Percentiles rank a stretch among this genome's conserved stretches.
phyloP scores from a whole-genome alignment of 2,113 vertebrate genomes.

The Gorsachius goisagi region DNA sequence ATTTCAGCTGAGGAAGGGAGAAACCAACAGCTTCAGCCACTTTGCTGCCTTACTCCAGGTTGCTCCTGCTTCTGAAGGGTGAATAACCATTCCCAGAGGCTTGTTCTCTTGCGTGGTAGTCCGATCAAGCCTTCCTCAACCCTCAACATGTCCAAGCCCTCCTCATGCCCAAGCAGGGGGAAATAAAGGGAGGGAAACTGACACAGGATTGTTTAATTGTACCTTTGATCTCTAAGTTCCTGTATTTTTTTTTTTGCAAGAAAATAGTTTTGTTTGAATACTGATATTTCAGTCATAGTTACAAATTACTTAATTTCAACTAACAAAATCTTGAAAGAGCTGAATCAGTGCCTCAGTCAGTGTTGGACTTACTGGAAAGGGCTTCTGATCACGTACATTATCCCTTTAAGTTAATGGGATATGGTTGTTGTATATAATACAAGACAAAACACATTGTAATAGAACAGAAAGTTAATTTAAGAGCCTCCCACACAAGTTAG shows the following conservation, averaged over 20 bases:
- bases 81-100: neutral
- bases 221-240: neutral
- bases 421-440: neutral
- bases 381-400: neutral
- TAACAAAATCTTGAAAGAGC: neutral
- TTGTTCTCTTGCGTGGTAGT: neutral
- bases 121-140: neutral
- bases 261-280: neutral
- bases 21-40: neutral
- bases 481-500: neutral
- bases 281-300: neutral
- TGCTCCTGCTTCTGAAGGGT: neutral
- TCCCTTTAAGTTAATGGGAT: neutral
- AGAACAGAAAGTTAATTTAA: neutral
- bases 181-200: neutral
- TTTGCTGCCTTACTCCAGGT: neutral
- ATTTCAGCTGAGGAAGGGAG: neutral
- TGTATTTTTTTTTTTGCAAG: neutral
- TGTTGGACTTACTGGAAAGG: neutral
- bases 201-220: neutral
- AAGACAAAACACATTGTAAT: neutral
- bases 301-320: neutral
- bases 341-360: neutral
- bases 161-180: neutral
- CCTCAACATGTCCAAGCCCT: neutral